phyloP scores from a whole-genome alignment of 2,797 vertebrate species.

The Onychomys leucogaster region DNA sequence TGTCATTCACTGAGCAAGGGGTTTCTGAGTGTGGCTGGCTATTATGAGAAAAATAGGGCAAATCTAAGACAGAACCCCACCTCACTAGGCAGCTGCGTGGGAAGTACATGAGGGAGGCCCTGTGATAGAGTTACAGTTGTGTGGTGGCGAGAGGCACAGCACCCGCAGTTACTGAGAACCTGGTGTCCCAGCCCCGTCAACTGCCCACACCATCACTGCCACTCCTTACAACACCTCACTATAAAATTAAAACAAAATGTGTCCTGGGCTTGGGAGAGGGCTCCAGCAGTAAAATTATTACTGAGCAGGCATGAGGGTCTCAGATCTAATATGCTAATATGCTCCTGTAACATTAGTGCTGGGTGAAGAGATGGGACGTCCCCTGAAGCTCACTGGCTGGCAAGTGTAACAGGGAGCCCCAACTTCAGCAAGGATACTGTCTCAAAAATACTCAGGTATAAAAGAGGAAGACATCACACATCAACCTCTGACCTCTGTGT shows the following conservation, averaged over 20 bases:
- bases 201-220: background rate
- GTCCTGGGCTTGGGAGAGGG: background rate
- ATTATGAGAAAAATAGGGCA: background rate
- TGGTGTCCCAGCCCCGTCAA: background rate
- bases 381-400: background rate
- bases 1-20: background rate
- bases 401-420: background rate
- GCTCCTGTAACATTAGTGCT: background rate
- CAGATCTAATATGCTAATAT: background rate
- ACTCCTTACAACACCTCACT: background rate
- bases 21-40: background rate
- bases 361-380: background rate
- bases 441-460: background rate
- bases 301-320: background rate
- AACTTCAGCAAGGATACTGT: background rate
- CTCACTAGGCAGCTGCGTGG: background rate
- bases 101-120: background rate
- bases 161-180: background rate
- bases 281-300: background rate
- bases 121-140: background rate
- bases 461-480: background rate
- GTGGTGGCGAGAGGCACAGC: background rate
- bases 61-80: background rate
- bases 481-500: background rate
- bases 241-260: slow-evolving; percentile 3